Conservation (phyloP, 2,888 invertebrate genomes). For the Phengaris arion region DNA sequence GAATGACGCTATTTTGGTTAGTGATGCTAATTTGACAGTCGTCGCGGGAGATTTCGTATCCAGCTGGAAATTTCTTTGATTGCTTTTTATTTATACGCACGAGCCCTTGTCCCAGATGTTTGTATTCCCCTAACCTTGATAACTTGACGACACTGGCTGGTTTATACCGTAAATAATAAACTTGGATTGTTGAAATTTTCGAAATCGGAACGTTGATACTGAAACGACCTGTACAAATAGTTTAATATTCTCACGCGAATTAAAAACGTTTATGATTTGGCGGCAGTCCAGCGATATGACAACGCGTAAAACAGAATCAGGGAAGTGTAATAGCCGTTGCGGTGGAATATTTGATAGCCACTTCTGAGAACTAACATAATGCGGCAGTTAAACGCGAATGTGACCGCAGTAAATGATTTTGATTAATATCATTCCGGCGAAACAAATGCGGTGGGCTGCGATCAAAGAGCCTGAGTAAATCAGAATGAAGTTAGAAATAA, state of each 20-base stretch:
- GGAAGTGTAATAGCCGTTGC: conserved; percentile 64
- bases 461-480: conserved; percentile 63
- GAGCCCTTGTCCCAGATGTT: conserved; percentile 39
- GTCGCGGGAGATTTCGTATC: conserved; percentile 76
- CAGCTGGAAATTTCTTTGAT: conserved; percentile 63
- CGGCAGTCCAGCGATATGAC: conserved; percentile 62
- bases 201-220: conserved; percentile 25
- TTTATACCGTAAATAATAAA: conserved; percentile 11
- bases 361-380: conserved; percentile 70
- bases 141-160: conserved; percentile 16
- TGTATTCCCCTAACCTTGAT: conserved; percentile 32
- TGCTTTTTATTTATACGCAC: conserved; percentile 51
- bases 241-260: conserved; percentile 25
- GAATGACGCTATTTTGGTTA: conserved; percentile 79
- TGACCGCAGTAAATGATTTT: conserved; percentile 73
- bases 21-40: conserved; percentile 79
- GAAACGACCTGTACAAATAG: conserved; percentile 33
- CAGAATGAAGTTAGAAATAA: conserved; percentile 50
- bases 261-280: conserved; percentile 53
- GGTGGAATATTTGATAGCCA: conserved; percentile 75
- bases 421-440: conserved; percentile 72
- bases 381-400: conserved; percentile 66
- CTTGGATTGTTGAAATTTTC: conserved; percentile 6
- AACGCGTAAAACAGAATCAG: conserved; percentile 54
- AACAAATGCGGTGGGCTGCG: conserved; percentile 65